These are phyloP conservation scores for Psilopogon haemacephalus DNA, from an alignment of 2,113 vertebrate genomes.

Conservation along the genomic window DNA sequence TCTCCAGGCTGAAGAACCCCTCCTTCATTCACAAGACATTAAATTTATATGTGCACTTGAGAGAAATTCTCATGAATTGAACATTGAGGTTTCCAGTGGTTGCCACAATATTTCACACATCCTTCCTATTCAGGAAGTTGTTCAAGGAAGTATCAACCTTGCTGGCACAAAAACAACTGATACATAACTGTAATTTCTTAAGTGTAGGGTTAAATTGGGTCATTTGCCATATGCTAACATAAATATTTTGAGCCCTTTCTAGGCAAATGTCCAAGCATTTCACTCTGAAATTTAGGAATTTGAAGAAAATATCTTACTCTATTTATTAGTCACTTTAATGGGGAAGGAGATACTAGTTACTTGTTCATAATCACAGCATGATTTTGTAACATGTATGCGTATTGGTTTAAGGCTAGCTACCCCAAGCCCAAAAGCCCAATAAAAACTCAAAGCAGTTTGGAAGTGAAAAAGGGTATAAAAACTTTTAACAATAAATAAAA, in stretches of 20 bases:
- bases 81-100: background rate
- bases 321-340: background rate
- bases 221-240: background rate
- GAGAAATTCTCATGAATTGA: background rate
- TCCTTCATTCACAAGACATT: background rate
- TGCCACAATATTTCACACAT: background rate
- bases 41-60: background rate
- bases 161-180: background rate
- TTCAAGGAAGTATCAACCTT: background rate
- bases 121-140: background rate
- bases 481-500: too few relatives aligned
- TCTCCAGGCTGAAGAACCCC: too few relatives aligned
- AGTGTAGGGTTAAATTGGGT: background rate
- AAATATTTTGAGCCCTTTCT: background rate
- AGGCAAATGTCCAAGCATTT: background rate
- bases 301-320: background rate
- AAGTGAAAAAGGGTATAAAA: too few relatives aligned
- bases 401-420: too few relatives aligned
- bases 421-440: too few relatives aligned
- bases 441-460: too few relatives aligned
- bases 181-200: background rate
- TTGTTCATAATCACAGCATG: background rate
- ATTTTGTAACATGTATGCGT: background rate
- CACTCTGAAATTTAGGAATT: background rate
- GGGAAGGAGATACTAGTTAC: rapidly evolving